phyloP scores from a whole-genome alignment of 2,113 vertebrate genomes.

The Anarrhichthys ocellatus region DNA sequence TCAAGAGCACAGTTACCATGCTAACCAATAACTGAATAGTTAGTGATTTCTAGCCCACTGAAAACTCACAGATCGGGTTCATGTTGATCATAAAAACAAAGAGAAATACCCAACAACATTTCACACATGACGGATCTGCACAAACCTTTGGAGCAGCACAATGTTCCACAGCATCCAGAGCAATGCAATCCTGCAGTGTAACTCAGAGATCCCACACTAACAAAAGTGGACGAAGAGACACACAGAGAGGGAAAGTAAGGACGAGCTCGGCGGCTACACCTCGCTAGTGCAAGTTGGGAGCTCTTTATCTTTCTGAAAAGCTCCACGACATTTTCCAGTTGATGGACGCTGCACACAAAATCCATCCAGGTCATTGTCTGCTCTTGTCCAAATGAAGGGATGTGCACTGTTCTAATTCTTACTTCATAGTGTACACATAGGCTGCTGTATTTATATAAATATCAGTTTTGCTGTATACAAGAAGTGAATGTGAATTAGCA shows the following conservation, averaged over 20 bases:
- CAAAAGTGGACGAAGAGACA: background rate
- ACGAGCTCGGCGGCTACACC: background rate
- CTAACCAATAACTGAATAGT: background rate
- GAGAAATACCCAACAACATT: background rate
- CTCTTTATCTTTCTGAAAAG: background rate
- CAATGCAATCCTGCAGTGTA: slow-evolving; percentile 12
- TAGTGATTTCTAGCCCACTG: slow-evolving; percentile 4
- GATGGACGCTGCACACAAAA: background rate
- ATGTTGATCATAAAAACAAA: slow-evolving; percentile 19
- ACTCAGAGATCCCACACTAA: slow-evolving; percentile 2
- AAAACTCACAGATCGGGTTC: slow-evolving; percentile 34
- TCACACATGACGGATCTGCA: slow-evolving; percentile 8
- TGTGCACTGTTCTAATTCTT: too few species aligned
- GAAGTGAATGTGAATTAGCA: too few species aligned
- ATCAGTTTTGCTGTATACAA: too few species aligned
- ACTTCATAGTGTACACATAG: too few species aligned
- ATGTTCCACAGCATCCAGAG: slow-evolving; percentile 32
- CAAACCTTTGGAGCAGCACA: background rate
- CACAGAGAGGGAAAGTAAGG: too few species aligned
- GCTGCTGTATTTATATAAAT: too few species aligned
- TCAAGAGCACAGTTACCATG: background rate
- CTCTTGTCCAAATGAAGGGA: background rate
- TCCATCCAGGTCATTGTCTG: background rate
- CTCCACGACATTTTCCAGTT: background rate
- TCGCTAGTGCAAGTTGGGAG: background rate